phyloP scores from a whole-genome alignment of 2,797 vertebrate genomes.

The Poecilia wingei region DNA sequence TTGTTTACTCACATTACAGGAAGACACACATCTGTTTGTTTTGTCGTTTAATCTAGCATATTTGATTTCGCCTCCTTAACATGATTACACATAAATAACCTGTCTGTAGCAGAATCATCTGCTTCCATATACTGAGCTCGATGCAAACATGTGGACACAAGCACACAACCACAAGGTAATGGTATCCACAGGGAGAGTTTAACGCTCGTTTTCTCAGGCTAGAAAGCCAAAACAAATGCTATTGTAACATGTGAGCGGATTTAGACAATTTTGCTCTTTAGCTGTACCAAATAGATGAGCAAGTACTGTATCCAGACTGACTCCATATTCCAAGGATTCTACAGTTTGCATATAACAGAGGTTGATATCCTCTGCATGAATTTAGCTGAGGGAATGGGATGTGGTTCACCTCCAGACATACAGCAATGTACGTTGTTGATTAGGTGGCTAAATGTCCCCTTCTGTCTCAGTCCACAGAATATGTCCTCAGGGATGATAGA shows the following conservation, averaged over 20 bases:
- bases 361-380: not conserved
- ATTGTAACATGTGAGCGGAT: constrained; percentile 2
- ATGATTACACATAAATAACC: constrained; percentile 57
- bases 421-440: constrained; percentile 13
- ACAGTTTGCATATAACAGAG: constrained; percentile 1
- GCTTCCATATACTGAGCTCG: constrained; percentile 26
- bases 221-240: constrained; percentile 31
- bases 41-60: constrained; percentile 75
- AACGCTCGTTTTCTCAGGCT: constrained; percentile 2
- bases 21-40: constrained; percentile 72
- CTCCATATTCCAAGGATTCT: not conserved
- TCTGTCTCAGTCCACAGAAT: not conserved
- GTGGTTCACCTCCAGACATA: constrained; percentile 11
- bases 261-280: constrained; percentile 13
- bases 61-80: constrained; percentile 74
- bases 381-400: constrained; percentile 1
- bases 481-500: not conserved
- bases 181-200: constrained; percentile 15
- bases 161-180: constrained; percentile 9
- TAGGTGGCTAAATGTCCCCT: not conserved
- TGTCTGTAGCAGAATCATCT: constrained; percentile 41
- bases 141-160: not conserved
- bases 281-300: constrained; percentile 1
- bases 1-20: constrained; percentile 69
- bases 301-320: not conserved